A percentile compares a stretch with the other conserved stretches of the same genome.
phyloP scores from a whole-genome alignment of 2,797 vertebrate species.

The Melanotaenia maccullochi region DNA sequence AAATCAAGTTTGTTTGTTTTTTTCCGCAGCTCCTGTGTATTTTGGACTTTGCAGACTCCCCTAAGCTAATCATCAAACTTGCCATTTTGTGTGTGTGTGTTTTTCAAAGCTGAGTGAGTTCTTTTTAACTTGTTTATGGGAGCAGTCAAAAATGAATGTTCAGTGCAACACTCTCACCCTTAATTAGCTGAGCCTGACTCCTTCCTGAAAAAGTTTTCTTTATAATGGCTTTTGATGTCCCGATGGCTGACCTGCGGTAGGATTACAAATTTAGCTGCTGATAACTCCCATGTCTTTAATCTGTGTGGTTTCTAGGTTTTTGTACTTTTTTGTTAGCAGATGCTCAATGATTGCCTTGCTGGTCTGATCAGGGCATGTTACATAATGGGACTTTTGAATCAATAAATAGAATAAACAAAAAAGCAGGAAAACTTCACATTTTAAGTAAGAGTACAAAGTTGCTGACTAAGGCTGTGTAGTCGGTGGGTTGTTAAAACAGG shows the following conservation, averaged over 20 bases:
- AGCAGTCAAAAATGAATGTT: not conserved
- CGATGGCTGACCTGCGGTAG: not conserved
- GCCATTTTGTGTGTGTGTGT: not conserved
- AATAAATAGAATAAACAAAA: constrained; percentile 32
- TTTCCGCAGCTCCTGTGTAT: too few species aligned
- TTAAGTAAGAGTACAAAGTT: not conserved
- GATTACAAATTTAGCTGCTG: not conserved
- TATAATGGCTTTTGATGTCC: not conserved
- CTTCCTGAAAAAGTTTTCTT: not conserved
- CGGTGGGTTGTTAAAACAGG: constrained; percentile 9
- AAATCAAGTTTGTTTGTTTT: not conserved
- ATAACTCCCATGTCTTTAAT: not conserved
- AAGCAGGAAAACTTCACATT: not conserved
- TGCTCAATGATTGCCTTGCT: not conserved
- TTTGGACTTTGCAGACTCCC: too few species aligned
- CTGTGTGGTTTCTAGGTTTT: not conserved
- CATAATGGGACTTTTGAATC: constrained; percentile 28
- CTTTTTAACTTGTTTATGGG: not conserved
- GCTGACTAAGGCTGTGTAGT: not conserved
- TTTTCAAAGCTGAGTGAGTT: not conserved
- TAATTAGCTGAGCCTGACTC: not conserved
- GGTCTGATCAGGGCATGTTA: not conserved
- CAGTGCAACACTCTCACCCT: not conserved
- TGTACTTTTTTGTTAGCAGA: not conserved
- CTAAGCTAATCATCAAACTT: not conserved